Conservation (phyloP, 53 echinoderm and acorn worm species). For the Crossaster papposus region DNA sequence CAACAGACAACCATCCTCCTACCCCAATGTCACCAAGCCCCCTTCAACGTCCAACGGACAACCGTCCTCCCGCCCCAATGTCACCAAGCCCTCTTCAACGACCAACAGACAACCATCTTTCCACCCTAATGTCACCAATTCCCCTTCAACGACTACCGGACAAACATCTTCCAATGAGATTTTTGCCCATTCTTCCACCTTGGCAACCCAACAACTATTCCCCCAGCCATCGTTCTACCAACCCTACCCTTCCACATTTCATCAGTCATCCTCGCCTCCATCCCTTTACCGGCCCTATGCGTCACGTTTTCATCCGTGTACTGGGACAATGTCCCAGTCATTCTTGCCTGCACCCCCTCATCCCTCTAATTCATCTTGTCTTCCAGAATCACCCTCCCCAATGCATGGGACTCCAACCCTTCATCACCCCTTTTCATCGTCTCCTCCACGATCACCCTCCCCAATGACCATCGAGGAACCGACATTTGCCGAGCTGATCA, state of each 20-base stretch:
- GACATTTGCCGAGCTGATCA: constrained; percentile 25
- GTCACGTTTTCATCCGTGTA: constrained; percentile 15
- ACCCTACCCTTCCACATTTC: constrained; percentile 30
- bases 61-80: too few relatives aligned
- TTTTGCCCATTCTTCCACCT: constrained; percentile 39
- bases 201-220: background rate
- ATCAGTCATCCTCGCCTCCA: constrained; percentile 21
- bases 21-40: too few relatives aligned
- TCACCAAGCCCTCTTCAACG: too few relatives aligned
- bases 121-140: constrained; percentile 10
- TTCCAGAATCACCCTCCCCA: constrained; percentile 33
- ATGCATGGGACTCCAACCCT: constrained; percentile 23
- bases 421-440: constrained; percentile 28
- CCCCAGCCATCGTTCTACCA: constrained; percentile 16
- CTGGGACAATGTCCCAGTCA: constrained; percentile 19
- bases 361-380: constrained; percentile 34
- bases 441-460: constrained; percentile 32
- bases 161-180: constrained; percentile 14
- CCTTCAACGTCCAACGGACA: too few relatives aligned
- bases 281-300: constrained; percentile 25
- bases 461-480: constrained; percentile 28
- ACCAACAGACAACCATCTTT: constrained; percentile 3
- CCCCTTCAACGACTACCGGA: constrained; percentile 5
- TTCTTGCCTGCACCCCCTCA: constrained; percentile 12
- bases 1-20: too few relatives aligned